These are phyloP conservation scores for Notothenia rossii DNA, from an alignment of 2,113 vertebrate genomes.

Conservation along the genomic window DNA sequence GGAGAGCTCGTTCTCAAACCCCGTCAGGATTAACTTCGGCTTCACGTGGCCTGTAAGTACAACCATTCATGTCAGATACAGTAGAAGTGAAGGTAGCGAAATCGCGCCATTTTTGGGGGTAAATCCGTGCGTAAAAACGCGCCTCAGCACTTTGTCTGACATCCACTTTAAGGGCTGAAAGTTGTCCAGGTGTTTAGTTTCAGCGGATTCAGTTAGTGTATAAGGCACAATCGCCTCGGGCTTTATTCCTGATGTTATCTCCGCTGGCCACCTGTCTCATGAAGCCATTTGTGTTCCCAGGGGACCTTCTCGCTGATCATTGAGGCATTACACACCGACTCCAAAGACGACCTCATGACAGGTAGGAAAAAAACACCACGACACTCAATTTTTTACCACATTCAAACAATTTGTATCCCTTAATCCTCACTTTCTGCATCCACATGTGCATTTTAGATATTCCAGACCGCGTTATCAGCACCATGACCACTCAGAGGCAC, in stretches of 20 bases:
- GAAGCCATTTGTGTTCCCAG: slow-evolving; percentile 81
- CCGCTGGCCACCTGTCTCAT: slow-evolving; percentile 75
- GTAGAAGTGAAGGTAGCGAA: not conserved
- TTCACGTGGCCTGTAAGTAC: slow-evolving; percentile 97
- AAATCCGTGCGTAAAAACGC: slow-evolving; percentile 64
- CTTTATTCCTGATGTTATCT: slow-evolving; percentile 59
- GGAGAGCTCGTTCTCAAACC: slow-evolving; percentile 91
- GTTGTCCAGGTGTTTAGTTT: slow-evolving; percentile 55
- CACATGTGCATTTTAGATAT: slow-evolving; percentile 83
- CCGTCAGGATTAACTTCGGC: slow-evolving; percentile 93
- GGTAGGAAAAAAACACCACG: slow-evolving; percentile 80
- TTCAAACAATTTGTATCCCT: not conserved
- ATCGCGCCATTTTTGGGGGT: slow-evolving; percentile 52
- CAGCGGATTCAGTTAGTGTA: slow-evolving; percentile 24
- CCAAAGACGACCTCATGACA: slow-evolving; percentile 94
- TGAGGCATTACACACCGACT: slow-evolving; percentile 94
- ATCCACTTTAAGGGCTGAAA: not conserved
- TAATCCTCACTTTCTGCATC: not conserved
- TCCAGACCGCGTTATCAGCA: slow-evolving; percentile 94
- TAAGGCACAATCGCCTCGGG: slow-evolving; percentile 46
- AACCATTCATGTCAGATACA: not conserved
- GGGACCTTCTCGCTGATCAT: slow-evolving; percentile 99
- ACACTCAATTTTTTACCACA: not conserved
- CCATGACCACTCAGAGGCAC: slow-evolving; percentile 94
- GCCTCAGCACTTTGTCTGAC: not conserved